Conservation (phyloP, 2,113 vertebrate species). For the Saimiri boliviensis region DNA sequence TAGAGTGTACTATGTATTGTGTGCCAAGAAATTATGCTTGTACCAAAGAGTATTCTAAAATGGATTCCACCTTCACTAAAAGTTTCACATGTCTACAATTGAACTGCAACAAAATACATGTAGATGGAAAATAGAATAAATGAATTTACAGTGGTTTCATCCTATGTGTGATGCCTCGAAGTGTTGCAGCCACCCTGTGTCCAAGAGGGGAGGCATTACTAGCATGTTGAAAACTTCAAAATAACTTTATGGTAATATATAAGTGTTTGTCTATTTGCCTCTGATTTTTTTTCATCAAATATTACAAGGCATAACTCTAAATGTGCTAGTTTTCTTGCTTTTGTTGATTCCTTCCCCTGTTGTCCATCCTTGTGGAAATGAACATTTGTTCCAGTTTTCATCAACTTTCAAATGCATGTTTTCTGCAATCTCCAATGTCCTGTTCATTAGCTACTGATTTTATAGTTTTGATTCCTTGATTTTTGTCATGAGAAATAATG, state of each 20-base stretch:
- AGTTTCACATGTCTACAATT: not conserved
- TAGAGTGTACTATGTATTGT: not conserved
- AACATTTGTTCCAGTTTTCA: not conserved
- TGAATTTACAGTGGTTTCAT: not conserved
- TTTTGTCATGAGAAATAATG: not conserved
- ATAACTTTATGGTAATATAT: not conserved
- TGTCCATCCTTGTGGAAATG: not conserved
- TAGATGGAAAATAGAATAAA: not conserved
- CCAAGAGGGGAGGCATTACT: not conserved
- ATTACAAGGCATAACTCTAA: not conserved
- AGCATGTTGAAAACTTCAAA: fast-evolving
- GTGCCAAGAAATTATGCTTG: not conserved
- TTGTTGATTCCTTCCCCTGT: not conserved
- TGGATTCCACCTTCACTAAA: not conserved
- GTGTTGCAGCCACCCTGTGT: not conserved
- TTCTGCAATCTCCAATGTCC: too few relatives aligned
- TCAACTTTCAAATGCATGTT: not conserved
- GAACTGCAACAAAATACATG: not conserved
- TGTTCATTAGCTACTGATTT: not conserved
- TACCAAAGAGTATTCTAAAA: not conserved
- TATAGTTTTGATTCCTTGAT: not conserved
- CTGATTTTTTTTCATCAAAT: not conserved
- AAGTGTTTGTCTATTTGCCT: not conserved
- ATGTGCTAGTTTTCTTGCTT: not conserved
- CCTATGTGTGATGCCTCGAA: fast-evolving